Evolutionary conservation across 2,888 invertebrate genomes (phyloP).

Genomic region (Dione juno): DNA sequence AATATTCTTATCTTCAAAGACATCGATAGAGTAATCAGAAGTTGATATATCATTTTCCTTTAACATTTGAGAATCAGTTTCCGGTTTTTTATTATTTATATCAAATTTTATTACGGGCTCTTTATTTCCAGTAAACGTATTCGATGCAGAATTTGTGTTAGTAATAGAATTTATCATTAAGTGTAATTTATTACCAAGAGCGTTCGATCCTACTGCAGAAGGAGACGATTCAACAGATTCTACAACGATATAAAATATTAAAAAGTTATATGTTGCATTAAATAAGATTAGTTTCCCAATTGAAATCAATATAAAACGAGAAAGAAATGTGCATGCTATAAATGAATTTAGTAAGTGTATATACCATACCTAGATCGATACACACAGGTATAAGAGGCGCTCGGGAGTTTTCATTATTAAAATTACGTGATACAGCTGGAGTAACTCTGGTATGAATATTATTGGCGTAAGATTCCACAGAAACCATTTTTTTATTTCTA

Average conservation of each 20-base stretch:
- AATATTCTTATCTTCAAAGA: constrained; percentile 60
- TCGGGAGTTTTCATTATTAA: constrained; percentile 53
- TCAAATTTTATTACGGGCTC: constrained; percentile 49
- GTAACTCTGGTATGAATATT: constrained; percentile 55
- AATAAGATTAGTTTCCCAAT: background rate
- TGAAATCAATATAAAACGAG: background rate
- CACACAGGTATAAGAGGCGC: constrained; percentile 63
- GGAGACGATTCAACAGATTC: constrained; percentile 57
- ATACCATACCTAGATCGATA: constrained; percentile 56
- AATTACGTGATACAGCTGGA: constrained; percentile 39
- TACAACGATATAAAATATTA: constrained; percentile 41
- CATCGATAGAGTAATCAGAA: constrained; percentile 57
- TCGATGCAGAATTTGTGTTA: constrained; percentile 49
- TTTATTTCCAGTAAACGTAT: constrained; percentile 52
- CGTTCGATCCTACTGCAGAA: constrained; percentile 54
- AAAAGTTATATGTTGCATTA: background rate
- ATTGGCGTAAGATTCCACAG: constrained; percentile 66
- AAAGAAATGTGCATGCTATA: background rate
- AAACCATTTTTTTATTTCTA: constrained; percentile 63
- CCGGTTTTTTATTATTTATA: constrained; percentile 45
- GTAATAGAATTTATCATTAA: constrained; percentile 59
- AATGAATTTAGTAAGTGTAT: background rate
- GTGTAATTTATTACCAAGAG: constrained; percentile 60
- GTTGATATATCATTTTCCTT: constrained; percentile 52
- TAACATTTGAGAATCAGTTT: constrained; percentile 41